A percentile compares a stretch with the other conserved stretches of the same genome.
phyloP scores from a whole-genome alignment of 1,140 invertebrate genomes.

The Pogonomyrmex californicus region DNA sequence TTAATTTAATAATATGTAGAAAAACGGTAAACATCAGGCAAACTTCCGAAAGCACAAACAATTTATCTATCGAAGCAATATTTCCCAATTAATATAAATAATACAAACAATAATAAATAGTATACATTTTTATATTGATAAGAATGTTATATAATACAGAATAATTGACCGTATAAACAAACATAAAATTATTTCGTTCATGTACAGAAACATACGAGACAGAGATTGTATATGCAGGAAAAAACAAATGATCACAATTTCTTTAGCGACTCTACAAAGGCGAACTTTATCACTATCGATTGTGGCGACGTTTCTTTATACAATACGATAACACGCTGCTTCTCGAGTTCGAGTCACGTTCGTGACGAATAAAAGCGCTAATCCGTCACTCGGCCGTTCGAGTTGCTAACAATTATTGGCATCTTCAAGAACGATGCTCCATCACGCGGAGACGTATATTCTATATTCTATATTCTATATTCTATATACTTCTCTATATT shows the following conservation, averaged over 20 bases:
- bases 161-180: background rate
- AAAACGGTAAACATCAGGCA: background rate
- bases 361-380: constrained; percentile 16
- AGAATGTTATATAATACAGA: background rate
- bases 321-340: constrained; percentile 30
- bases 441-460: background rate
- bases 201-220: background rate
- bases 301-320: constrained; percentile 35
- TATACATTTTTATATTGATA: background rate
- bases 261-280: background rate
- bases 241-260: background rate
- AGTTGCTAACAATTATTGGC: constrained; percentile 40
- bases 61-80: background rate
- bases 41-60: background rate
- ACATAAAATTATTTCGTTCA: constrained; percentile 24
- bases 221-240: background rate
- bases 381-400: constrained; percentile 35
- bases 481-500: background rate
- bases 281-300: constrained; percentile 39
- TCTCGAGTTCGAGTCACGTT: constrained; percentile 30
- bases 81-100: background rate
- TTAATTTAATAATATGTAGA: background rate
- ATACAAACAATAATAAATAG: background rate
- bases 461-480: no score
- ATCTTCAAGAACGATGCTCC: constrained; percentile 11